Evolutionary conservation across 2,888 invertebrate genomes (phyloP).

Genomic region (Matsumyia berberina): DNA sequence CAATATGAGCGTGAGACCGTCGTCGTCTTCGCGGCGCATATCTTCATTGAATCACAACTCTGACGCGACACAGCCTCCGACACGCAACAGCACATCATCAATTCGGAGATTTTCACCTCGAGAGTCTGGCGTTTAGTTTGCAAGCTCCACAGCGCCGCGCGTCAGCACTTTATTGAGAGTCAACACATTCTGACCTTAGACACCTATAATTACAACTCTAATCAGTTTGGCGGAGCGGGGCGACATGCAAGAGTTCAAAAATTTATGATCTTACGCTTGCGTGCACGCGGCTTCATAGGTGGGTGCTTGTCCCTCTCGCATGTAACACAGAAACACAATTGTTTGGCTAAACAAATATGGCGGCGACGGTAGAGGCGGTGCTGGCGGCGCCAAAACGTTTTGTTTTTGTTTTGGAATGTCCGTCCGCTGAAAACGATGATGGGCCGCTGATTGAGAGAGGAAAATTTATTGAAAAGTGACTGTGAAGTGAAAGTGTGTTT

Average conservation of each 20-base stretch:
- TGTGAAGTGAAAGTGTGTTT: conserved; percentile 65
- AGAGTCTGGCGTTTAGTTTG: conserved; percentile 40
- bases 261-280: conserved; percentile 50
- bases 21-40: conserved; percentile 35
- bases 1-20: conserved; percentile 40
- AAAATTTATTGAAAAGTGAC: conserved; percentile 67
- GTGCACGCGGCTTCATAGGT: neutral
- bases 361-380: conserved; percentile 4
- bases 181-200: conserved; percentile 75
- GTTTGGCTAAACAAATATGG: conserved; percentile 37
- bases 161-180: conserved; percentile 74
- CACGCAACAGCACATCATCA: conserved; percentile 73
- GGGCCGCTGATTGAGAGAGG: conserved; percentile 58
- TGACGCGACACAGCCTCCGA: conserved; percentile 63
- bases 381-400: conserved; percentile 14
- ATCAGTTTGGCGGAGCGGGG: conserved; percentile 58
- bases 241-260: conserved; percentile 53
- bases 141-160: conserved; percentile 26
- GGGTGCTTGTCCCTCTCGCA: neutral
- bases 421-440: too few species aligned
- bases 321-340: conserved; percentile 61
- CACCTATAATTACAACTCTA: conserved; percentile 76
- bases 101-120: conserved; percentile 64
- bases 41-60: conserved; percentile 42
- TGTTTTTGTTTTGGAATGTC: too few species aligned